These are phyloP conservation scores for Hemicrepidius hirtus DNA, from an alignment of 2,888 invertebrate genomes.

Conservation along the genomic window DNA sequence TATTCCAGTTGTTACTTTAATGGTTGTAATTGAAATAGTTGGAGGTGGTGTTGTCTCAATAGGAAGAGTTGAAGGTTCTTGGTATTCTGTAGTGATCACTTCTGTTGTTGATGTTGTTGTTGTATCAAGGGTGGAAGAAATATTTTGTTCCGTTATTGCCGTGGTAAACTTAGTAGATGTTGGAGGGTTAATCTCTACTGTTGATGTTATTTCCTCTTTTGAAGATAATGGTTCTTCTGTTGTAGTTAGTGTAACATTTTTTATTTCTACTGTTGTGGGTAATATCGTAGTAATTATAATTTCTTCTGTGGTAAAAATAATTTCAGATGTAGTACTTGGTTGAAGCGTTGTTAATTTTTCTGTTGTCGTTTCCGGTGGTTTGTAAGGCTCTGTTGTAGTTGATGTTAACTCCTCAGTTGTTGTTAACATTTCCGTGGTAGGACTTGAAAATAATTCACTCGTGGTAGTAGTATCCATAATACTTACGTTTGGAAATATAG, in stretches of 20 bases:
- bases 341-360: background rate
- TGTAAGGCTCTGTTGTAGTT: background rate
- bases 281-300: background rate
- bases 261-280: slow-evolving; percentile 66
- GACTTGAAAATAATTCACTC: background rate
- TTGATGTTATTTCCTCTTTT: slow-evolving; percentile 7
- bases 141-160: slow-evolving; percentile 5
- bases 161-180: slow-evolving; percentile 47
- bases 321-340: background rate
- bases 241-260: slow-evolving; percentile 58
- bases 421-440: slow-evolving; percentile 54
- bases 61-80: slow-evolving; percentile 24
- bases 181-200: slow-evolving; percentile 27
- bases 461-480: background rate
- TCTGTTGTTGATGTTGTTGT: slow-evolving; percentile 6
- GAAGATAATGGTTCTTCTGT: slow-evolving; percentile 60
- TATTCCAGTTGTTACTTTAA: slow-evolving; percentile 40
- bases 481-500: slow-evolving; percentile 5
- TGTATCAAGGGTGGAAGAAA: slow-evolving; percentile 14
- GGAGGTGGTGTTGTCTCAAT: slow-evolving; percentile 32
- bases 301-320: slow-evolving; percentile 62
- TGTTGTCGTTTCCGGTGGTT: background rate
- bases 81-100: slow-evolving; percentile 8
- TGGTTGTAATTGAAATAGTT: slow-evolving; percentile 11
- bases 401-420: background rate